Evolutionary conservation across 2,113 vertebrate species (phyloP).

Genomic region (Lophius piscatorius): DNA sequence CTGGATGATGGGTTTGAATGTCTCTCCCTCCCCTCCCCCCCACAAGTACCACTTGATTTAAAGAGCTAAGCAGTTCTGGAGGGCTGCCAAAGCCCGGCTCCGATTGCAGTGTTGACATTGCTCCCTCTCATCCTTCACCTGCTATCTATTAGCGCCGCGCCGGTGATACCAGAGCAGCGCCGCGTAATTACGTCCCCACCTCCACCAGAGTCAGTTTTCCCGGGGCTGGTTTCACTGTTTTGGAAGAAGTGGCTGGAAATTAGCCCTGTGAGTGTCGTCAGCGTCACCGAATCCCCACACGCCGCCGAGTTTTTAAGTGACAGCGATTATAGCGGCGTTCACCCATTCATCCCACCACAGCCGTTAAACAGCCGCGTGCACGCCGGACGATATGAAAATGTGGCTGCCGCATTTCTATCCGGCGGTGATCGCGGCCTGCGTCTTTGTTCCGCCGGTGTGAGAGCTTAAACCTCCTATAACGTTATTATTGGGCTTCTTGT

Average conservation of each 20-base stretch:
- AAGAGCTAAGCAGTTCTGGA: slow-evolving; percentile 55
- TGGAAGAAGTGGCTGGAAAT: slow-evolving; percentile 24
- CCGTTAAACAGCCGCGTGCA: too few relatives aligned
- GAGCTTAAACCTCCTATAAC: slow-evolving; percentile 55
- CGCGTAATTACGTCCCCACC: slow-evolving; percentile 43
- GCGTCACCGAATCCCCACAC: slow-evolving; percentile 23
- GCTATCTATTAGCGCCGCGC: slow-evolving; percentile 63
- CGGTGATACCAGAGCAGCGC: slow-evolving; percentile 40
- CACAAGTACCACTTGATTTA: slow-evolving; percentile 58
- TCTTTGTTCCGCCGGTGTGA: slow-evolving; percentile 56
- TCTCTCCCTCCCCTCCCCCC: slow-evolving; percentile 22
- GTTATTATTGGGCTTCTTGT: slow-evolving; percentile 56
- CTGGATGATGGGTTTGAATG: slow-evolving; percentile 4
- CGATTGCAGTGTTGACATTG: slow-evolving; percentile 64
- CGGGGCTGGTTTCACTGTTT: slow-evolving; percentile 24
- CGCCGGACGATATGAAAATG: slow-evolving; percentile 1
- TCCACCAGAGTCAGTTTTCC: slow-evolving; percentile 15
- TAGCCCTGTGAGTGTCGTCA: neutral
- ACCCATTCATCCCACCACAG: too few relatives aligned
- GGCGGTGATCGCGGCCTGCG: too few relatives aligned
- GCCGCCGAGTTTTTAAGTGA: too few relatives aligned
- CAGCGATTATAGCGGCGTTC: too few relatives aligned
- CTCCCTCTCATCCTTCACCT: slow-evolving; percentile 69
- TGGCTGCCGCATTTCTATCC: too few relatives aligned
- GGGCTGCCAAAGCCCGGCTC: slow-evolving; percentile 57